phyloP scores from a whole-genome alignment of 1,140 invertebrate genomes.

The Melipona quadrifasciata region DNA sequence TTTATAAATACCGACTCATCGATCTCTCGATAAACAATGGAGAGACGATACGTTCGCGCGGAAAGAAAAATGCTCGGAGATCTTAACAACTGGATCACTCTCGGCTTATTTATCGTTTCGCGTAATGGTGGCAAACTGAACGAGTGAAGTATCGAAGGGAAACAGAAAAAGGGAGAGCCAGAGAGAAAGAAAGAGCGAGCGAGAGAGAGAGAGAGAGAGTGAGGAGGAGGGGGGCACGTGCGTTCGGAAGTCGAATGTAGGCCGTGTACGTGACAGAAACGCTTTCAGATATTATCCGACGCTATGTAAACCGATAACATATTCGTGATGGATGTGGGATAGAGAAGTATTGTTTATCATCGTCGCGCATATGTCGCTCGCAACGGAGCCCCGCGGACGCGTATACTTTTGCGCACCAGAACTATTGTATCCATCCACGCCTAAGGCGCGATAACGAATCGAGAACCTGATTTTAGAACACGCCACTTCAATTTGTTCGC shows the following conservation, averaged over 20 bases:
- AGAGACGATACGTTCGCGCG: background rate
- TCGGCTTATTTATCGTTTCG: constrained; percentile 18
- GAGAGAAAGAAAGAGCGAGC: too few species aligned
- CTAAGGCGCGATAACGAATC: constrained; percentile 42
- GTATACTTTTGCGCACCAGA: background rate
- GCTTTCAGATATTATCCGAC: constrained; percentile 46
- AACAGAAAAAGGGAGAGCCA: too few species aligned
- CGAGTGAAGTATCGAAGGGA: background rate
- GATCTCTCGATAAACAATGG: background rate
- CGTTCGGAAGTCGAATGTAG: constrained; percentile 29
- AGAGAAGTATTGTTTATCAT: constrained; percentile 36
- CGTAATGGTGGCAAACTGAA: background rate
- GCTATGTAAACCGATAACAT: constrained; percentile 33
- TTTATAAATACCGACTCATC: constrained; percentile 23
- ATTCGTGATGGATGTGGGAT: constrained; percentile 13
- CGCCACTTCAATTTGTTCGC: background rate
- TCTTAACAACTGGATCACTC: background rate
- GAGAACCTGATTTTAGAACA: constrained; percentile 1
- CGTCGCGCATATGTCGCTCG: constrained; percentile 12
- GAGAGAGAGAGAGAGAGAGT: background rate
- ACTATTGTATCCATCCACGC: background rate
- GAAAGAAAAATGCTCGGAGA: too few species aligned
- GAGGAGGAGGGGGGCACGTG: background rate
- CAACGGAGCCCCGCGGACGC: background rate
- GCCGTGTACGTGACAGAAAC: constrained; percentile 24